phyloP scores from a whole-genome alignment of 2,797 vertebrate species.

The Pristis pectinata region DNA sequence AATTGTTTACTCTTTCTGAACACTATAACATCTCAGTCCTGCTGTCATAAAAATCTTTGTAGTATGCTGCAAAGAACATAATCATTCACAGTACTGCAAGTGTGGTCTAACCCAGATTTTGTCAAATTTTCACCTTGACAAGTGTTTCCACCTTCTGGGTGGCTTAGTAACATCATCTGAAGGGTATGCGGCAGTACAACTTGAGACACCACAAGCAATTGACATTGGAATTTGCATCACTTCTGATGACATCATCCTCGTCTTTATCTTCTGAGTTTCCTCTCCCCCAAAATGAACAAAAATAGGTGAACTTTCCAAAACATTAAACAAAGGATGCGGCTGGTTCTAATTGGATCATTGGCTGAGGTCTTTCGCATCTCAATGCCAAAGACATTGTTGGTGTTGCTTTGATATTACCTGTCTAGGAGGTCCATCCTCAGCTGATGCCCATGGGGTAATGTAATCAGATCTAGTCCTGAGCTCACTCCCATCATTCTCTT shows the following conservation, averaged over 20 bases:
- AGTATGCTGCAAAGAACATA: too few species aligned
- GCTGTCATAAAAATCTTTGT: too few species aligned
- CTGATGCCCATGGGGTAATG: slow-evolving; percentile 71
- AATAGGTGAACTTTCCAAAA: neutral
- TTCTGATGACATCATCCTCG: neutral
- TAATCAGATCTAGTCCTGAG: slow-evolving; percentile 77
- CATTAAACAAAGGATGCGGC: neutral
- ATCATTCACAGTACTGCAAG: too few species aligned
- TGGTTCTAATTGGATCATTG: neutral
- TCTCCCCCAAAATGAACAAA: neutral
- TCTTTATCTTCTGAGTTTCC: neutral
- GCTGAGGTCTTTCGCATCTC: neutral
- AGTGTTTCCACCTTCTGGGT: neutral
- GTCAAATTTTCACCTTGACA: neutral
- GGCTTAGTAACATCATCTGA: neutral
- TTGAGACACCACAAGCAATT: neutral
- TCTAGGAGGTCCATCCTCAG: slow-evolving; percentile 73
- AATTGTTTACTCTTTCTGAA: too few species aligned
- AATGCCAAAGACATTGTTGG: neutral
- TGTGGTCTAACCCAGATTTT: too few species aligned
- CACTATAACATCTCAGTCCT: too few species aligned
- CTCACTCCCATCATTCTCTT: slow-evolving; percentile 67
- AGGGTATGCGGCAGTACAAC: too few species aligned
- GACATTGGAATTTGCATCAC: neutral
- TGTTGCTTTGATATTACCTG: slow-evolving; percentile 55